phyloP scores from a whole-genome alignment of 2,888 invertebrate species.

The Ormyrus pomaceus region DNA sequence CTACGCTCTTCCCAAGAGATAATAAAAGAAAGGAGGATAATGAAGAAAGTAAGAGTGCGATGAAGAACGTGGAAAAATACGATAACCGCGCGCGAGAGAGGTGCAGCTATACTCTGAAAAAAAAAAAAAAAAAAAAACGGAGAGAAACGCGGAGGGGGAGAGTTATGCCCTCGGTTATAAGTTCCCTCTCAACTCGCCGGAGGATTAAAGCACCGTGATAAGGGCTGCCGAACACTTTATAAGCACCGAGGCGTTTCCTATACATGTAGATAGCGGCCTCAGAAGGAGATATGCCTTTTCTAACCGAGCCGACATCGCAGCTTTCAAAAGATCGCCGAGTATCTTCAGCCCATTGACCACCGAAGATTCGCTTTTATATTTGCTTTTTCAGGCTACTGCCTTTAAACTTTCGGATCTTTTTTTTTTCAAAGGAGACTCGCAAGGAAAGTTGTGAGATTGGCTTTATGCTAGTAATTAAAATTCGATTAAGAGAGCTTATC shows the following conservation, averaged over 20 bases:
- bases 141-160: not conserved
- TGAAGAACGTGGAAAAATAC: conserved; percentile 29
- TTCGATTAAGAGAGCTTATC: too few species aligned
- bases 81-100: not conserved
- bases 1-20: not conserved
- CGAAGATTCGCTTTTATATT: conserved; percentile 1
- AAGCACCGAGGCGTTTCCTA: conserved; percentile 20
- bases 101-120: not conserved
- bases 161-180: conserved; percentile 37
- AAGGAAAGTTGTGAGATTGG: too few species aligned
- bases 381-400: not conserved
- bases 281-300: conserved; percentile 31
- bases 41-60: conserved; percentile 14
- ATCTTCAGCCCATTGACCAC: conserved; percentile 34
- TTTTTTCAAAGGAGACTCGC: too few species aligned
- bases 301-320: conserved; percentile 6
- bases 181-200: conserved; percentile 29
- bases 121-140: not conserved
- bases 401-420: too few species aligned
- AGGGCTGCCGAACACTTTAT: conserved; percentile 46
- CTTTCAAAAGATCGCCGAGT: conserved; percentile 32
- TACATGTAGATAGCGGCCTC: not conserved
- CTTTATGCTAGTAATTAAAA: too few species aligned
- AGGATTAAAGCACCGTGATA: conserved; percentile 48
- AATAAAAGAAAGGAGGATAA: conserved; percentile 1